Conservation (phyloP, 2,888 invertebrate genomes). For the Mellilla xanthometata region DNA sequence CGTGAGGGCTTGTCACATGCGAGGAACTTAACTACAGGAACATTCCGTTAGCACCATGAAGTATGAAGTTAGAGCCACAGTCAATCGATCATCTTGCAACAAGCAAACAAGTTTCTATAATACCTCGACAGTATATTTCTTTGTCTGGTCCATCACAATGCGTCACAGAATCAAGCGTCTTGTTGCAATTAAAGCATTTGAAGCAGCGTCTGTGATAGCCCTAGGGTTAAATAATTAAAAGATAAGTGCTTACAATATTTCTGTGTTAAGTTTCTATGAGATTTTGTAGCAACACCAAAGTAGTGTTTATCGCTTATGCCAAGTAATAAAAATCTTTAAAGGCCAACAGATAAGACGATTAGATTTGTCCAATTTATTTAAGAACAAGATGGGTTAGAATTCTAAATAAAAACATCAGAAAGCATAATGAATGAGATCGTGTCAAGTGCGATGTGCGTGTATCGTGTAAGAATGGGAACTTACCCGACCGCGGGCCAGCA, state of each 20-base stretch:
- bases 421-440: conserved; percentile 5
- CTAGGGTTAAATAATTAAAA: conserved; percentile 76
- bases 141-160: conserved; percentile 96
- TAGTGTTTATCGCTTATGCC: no score
- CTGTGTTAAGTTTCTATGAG: no score
- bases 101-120: conserved; percentile 39
- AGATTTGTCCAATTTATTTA: no score
- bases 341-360: no score
- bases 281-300: no score
- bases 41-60: conserved; percentile 68
- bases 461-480: no score
- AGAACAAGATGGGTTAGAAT: no score
- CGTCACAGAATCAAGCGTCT: conserved; percentile 93
- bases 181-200: conserved; percentile 93
- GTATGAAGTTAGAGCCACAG: conserved; percentile 57
- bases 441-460: no score
- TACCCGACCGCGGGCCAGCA: conserved; percentile 95
- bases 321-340: no score
- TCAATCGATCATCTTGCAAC: conserved; percentile 36
- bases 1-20: conserved; percentile 66
- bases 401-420: no score
- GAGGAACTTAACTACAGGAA: conserved; percentile 47
- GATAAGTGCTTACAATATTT: conserved; percentile 6
- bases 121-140: conserved; percentile 96
- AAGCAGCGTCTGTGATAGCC: conserved; percentile 95